Evolutionary conservation across 1,140 invertebrate genomes (phyloP).

Genomic region (Sycophila sp.): DNA sequence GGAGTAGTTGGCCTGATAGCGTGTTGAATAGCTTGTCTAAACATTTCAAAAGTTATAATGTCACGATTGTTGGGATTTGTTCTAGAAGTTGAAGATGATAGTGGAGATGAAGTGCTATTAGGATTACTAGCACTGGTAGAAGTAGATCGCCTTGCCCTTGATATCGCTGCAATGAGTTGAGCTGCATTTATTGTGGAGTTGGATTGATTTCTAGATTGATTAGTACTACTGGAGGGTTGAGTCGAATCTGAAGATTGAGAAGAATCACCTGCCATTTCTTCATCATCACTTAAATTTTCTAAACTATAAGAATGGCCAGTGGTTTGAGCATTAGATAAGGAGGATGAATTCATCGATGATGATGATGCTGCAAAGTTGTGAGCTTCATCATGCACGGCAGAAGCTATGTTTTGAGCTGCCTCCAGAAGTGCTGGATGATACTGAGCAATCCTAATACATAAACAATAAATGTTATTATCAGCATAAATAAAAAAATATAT

Average conservation of each 20-base stretch:
- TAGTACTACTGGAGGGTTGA: slow-evolving; percentile 49
- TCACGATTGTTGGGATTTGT: slow-evolving; percentile 40
- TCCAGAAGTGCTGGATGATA: slow-evolving; percentile 66
- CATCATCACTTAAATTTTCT: slow-evolving; percentile 68
- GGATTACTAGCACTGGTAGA: slow-evolving; percentile 23
- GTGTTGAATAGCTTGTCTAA: slow-evolving; percentile 69
- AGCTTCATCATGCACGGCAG: slow-evolving; percentile 67
- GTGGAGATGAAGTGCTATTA: slow-evolving; percentile 30
- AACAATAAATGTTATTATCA: not conserved
- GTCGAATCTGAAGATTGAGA: slow-evolving; percentile 64
- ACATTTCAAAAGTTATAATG: slow-evolving; percentile 70
- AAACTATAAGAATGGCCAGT: slow-evolving; percentile 64
- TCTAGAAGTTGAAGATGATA: slow-evolving; percentile 48
- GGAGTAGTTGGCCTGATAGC: slow-evolving; percentile 63
- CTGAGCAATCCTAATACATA: slow-evolving; percentile 59
- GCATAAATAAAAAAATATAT: not conserved
- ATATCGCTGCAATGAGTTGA: slow-evolving; percentile 66
- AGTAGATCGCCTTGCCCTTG: slow-evolving; percentile 55
- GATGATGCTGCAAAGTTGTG: slow-evolving; percentile 50
- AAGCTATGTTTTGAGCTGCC: slow-evolving; percentile 66
- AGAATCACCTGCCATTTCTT: slow-evolving; percentile 69
- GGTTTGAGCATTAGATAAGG: slow-evolving; percentile 49
- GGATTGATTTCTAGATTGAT: slow-evolving; percentile 44
- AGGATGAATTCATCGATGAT: slow-evolving; percentile 42
- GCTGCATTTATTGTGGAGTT: slow-evolving; percentile 63